A percentile compares a stretch with the other conserved stretches of the same genome.
phyloP scores from a whole-genome alignment of 2,113 vertebrate genomes.

The Pluvialis apricaria region DNA sequence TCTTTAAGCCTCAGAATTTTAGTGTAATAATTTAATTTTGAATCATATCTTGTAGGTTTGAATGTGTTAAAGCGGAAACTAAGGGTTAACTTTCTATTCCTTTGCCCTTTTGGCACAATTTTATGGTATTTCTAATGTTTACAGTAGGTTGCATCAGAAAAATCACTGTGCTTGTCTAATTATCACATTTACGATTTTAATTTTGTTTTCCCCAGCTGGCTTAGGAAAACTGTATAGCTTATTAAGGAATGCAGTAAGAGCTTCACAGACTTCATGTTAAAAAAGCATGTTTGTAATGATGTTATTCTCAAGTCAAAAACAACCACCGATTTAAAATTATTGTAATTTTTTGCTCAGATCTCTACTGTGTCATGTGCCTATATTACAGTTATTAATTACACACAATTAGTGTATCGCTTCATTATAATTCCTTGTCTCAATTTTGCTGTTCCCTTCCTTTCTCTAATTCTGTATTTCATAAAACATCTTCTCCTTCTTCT shows the following conservation, averaged over 20 bases:
- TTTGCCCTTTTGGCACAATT: background rate
- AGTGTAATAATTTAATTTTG: background rate
- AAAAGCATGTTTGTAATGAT: background rate
- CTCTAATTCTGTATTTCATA: background rate
- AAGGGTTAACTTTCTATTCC: background rate
- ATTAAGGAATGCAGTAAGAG: background rate
- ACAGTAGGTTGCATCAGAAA: background rate
- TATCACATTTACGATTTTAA: background rate
- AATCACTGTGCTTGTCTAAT: background rate
- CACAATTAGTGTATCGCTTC: rapidly evolving
- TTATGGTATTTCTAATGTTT: background rate
- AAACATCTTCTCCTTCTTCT: background rate
- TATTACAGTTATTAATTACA: background rate
- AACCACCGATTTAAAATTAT: background rate
- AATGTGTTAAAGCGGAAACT: background rate
- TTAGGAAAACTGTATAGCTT: background rate
- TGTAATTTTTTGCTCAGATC: background rate
- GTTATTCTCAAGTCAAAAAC: background rate
- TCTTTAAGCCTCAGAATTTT: background rate
- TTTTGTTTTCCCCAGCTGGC: background rate
- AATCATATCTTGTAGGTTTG: background rate
- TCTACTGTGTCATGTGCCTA: background rate
- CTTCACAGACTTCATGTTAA: background rate
- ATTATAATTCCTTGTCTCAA: background rate
- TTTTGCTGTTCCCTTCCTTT: background rate